A percentile compares a stretch with the other conserved stretches of the same genome.
phyloP scores from a whole-genome alignment of 2,888 invertebrate genomes.

The Diplazon laetatorius region DNA sequence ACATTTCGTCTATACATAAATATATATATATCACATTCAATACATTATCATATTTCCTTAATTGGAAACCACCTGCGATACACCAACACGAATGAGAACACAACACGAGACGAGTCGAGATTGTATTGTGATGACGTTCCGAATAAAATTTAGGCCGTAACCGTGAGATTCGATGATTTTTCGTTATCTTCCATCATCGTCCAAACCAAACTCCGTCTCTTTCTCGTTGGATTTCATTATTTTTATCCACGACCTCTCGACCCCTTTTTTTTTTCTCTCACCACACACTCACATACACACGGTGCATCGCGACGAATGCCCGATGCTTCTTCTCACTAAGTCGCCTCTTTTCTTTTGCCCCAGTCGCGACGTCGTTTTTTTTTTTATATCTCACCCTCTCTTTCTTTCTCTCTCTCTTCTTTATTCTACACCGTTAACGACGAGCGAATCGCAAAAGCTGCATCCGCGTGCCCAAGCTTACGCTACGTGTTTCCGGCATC shows the following conservation, averaged over 20 bases:
- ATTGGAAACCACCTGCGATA: conserved; percentile 60
- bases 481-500: conserved; percentile 59
- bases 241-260: conserved; percentile 23
- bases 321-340: conserved; percentile 1
- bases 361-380: conserved; percentile 12
- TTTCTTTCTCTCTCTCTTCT: conserved; percentile 23
- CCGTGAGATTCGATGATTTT: conserved; percentile 45
- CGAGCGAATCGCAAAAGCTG: conserved; percentile 59
- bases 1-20: not conserved
- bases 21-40: no score
- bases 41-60: conserved; percentile 61
- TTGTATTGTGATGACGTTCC: conserved; percentile 3
- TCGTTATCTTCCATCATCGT: not conserved
- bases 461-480: conserved; percentile 45
- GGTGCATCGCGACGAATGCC: not conserved
- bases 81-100: no score
- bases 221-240: conserved; percentile 41
- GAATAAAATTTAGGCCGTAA: conserved; percentile 61
- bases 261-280: conserved; percentile 2
- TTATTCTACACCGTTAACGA: conserved; percentile 59
- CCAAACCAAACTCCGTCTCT: not conserved
- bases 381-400: no score
- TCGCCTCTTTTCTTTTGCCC: conserved; percentile 23
- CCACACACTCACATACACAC: not conserved
- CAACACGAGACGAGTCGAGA: no score